Base-by-base conservation (phyloP, 2,888 invertebrate genomes). In the Spilarctia lutea region DNA sequence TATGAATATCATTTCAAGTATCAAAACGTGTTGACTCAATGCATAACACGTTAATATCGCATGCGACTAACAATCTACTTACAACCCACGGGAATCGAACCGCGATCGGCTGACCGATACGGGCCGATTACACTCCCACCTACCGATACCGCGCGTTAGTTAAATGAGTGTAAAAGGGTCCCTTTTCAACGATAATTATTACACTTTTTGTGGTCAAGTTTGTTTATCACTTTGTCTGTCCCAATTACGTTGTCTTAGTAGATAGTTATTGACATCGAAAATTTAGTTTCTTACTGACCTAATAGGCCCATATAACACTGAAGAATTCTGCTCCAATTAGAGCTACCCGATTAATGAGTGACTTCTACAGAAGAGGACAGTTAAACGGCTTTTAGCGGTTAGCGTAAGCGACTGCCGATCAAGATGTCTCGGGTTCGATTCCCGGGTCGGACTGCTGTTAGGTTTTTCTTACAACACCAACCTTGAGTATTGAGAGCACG, bases 31-130 rank as follows among this genome's bases (percentile, higher is more conserved):
- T 10, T 27, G 8, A 65, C 68, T 85, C 65, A 18, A 48, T 45
- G 89, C 85, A 90, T 91, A 90, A 92, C 94, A 93, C 91, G 90
- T 92, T 90, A 89, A 90, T 94, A 94, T 95, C 89, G 95, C 95
- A 95, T 94, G 95, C 92, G 88, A 93, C 94, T 94, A 95, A 95
- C 95, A 95, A 94, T 95, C 94, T 95, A 95, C 95, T 95, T 95
- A 94, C 94, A 89, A 89, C 94, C 92, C 93, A 81, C 92, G 95
- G 95, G 95, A 95, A 95, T 95, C 95, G 95, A 95, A 95, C 94
- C 85, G 87, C 87, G 95, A 95, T 94, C 92, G 91, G 81, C 76
- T 81, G 85, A 68, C 89, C 88, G 94, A 94, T 94, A 94, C 86
- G 85, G 80, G 88, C 86, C 93, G 93, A 94, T 94, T 92, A 91